Conservation (phyloP, 1,140 invertebrate species). For the Caenorhabditis briggsae region DNA sequence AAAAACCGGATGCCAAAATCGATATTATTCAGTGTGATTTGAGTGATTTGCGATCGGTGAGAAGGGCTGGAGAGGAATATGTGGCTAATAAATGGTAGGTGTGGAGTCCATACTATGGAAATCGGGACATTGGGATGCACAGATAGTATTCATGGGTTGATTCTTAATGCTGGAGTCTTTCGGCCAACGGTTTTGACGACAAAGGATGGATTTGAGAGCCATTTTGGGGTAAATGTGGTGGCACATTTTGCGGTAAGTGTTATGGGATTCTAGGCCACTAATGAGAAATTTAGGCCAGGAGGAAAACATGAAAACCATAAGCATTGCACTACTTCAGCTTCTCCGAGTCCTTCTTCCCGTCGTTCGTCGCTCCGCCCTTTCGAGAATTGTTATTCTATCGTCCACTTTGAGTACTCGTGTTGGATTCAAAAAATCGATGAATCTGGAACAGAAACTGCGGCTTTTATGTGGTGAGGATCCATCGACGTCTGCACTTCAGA, state of each 20-base stretch:
- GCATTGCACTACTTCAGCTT: too few species aligned
- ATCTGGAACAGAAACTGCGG: conserved; percentile 77
- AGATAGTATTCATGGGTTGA: conserved; percentile 84
- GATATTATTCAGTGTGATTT: conserved; percentile 18
- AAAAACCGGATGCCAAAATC: conserved; percentile 32
- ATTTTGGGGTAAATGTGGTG: conserved; percentile 86
- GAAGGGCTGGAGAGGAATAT: conserved; percentile 58
- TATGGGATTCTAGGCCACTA: too few species aligned
- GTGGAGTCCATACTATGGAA: neutral
- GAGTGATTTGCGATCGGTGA: conserved; percentile 61
- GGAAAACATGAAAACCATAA: too few species aligned
- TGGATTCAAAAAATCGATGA: conserved; percentile 34
- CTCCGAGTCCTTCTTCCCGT: conserved; percentile 81
- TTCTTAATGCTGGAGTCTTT: conserved; percentile 92
- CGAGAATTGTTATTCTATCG: conserved; percentile 88
- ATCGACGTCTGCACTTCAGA: conserved; percentile 76
- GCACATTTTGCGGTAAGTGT: conserved; percentile 82
- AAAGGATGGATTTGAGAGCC: conserved; percentile 87
- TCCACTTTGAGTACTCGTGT: conserved; percentile 91
- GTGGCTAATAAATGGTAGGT: conserved; percentile 55
- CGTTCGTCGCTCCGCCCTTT: conserved; percentile 84
- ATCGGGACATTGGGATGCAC: neutral
- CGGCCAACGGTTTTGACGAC: conserved; percentile 85
- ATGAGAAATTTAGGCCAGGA: too few species aligned
- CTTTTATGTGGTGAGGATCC: conserved; percentile 79